Evolutionary conservation across 2,888 invertebrate genomes (phyloP).

Genomic region (Nemotelus pantherinus): DNA sequence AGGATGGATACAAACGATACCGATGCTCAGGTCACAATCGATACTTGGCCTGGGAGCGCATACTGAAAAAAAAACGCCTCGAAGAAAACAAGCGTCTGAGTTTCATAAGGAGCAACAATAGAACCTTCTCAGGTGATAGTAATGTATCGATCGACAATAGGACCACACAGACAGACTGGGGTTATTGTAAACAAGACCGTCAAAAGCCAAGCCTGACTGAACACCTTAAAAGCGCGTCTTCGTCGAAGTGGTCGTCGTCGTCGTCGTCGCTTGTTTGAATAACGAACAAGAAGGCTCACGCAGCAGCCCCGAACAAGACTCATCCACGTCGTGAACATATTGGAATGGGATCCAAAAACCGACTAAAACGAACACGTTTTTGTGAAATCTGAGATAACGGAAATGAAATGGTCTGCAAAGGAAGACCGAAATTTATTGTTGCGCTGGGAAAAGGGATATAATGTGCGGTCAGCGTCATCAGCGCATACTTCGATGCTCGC

Average conservation of each 20-base stretch:
- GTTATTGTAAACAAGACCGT: constrained; percentile 42
- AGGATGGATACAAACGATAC: constrained; percentile 23
- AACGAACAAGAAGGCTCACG: too few relatives aligned
- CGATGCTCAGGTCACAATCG: constrained; percentile 11
- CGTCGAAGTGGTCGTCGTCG: too few relatives aligned
- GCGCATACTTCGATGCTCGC: constrained; percentile 25
- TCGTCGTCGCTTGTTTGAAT: too few relatives aligned
- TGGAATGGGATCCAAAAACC: background rate
- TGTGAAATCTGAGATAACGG: constrained; percentile 43
- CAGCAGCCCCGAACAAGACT: background rate
- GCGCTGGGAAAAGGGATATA: constrained; percentile 27
- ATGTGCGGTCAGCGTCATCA: constrained; percentile 29
- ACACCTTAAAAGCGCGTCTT: constrained; percentile 8
- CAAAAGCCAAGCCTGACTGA: constrained; percentile 31
- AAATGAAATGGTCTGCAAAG: constrained; percentile 42
- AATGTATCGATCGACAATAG: constrained; percentile 44
- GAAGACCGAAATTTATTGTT: constrained; percentile 42
- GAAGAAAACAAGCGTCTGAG: constrained; percentile 16
- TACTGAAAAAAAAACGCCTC: background rate
- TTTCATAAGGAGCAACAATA: constrained; percentile 23
- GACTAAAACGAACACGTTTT: constrained; percentile 22
- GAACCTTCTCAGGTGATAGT: constrained; percentile 42
- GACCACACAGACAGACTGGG: constrained; percentile 48
- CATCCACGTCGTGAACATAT: background rate
- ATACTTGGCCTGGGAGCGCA: background rate